Base-by-base conservation (phyloP, 2,797 vertebrate genomes). In the Graptemys geographica region DNA sequence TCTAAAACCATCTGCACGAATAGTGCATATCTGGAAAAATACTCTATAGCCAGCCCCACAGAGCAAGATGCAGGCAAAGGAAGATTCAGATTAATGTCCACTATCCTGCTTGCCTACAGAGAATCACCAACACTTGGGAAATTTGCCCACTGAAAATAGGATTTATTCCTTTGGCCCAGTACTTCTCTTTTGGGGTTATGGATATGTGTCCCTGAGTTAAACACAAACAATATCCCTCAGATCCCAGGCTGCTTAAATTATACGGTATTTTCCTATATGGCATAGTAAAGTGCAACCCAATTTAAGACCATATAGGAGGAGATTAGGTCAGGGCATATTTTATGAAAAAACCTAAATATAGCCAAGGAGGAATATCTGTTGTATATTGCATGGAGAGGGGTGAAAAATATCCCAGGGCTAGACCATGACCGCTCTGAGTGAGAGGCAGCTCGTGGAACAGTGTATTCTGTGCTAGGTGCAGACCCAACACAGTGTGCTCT, bases 1-100 rank as follows among this genome's bases (percentile, higher is more conserved):
- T 15, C 82, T 41, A 41, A 41, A 41, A 41, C 21, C n/a, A 62
- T 81, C 74, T 52, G 57, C 37, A 5, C 28, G 15, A 69, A 57
- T 65, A 41, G 78, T 31, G n/a, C 0, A 13, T 3, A 11, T 33
- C 74, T 81, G 44, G 4, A 81, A 81, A 37, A 28, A 37, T 16
- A 16, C 18, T 8, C 6, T 3, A 0, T 2, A 4, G 2, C 3
- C 33, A 49, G 5, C 1, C 27, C 4, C 13, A 16, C 4, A 28
- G 16, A 88, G 81, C 81, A 79, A 74, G 76, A 28, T 27, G 3
- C 31, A 16, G 37, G 83, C 25, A 83, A 91, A 81, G 57, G 72
- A 47, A 31, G 51, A 18, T 37, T 57, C 27, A 2, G 15, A 16
- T 33, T 0, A 1, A 28, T 90, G 85, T 80, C 27, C 25, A 56